Evolutionary conservation across 2,888 invertebrate genomes (phyloP).

Genomic region (Listrodromus nycthemerus): DNA sequence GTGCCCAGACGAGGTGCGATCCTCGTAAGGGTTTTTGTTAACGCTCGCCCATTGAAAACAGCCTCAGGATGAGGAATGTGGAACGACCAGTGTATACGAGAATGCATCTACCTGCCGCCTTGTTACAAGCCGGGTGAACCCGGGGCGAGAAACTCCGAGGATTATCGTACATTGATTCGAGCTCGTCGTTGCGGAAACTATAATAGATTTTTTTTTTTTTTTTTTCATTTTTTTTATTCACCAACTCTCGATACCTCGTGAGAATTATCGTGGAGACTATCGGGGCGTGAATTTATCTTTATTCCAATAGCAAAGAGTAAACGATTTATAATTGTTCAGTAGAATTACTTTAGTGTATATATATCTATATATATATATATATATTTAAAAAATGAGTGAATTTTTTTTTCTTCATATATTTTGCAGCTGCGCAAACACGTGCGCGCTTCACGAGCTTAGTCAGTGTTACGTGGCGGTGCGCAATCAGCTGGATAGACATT

Average conservation of each 20-base stretch:
- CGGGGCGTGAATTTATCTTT: background rate
- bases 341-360: too few species aligned
- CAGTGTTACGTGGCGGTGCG: background rate
- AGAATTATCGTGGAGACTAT: background rate
- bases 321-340: background rate
- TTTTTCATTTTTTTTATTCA: constrained; percentile 8
- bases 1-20: constrained; percentile 29
- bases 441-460: background rate
- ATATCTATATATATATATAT: too few species aligned
- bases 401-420: background rate
- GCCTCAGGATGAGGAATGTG: constrained; percentile 57
- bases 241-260: background rate
- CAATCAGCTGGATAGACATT: background rate
- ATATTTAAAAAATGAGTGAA: too few species aligned
- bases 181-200: background rate
- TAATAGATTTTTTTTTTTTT: constrained; percentile 6
- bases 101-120: constrained; percentile 61
- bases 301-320: background rate
- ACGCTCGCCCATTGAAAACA: constrained; percentile 47
- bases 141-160: background rate
- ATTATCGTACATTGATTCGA: constrained; percentile 8
- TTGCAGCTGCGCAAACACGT: background rate
- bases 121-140: constrained; percentile 29
- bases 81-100: constrained; percentile 64
- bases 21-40: constrained; percentile 51